These are phyloP conservation scores for Tenebrosternarchus preto DNA, from an alignment of 2,113 vertebrate genomes.

Conservation along the genomic window DNA sequence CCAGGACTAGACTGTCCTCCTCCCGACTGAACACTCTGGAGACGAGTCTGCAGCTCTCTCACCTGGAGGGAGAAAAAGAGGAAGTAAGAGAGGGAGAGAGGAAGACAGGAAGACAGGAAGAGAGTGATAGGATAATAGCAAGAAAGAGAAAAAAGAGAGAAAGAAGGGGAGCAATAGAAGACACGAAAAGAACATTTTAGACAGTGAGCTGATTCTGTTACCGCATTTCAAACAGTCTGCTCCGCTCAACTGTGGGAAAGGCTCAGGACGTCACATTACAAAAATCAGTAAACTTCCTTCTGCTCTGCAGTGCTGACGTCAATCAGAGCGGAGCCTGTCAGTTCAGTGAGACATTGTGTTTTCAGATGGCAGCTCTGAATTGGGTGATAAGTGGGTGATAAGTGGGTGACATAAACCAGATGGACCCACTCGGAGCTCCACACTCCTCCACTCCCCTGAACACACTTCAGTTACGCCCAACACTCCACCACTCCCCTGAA, in stretches of 20 bases:
- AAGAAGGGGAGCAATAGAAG: not conserved
- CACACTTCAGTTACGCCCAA: too few species aligned
- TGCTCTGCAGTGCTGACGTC: not conserved
- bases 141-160: not conserved
- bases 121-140: not conserved
- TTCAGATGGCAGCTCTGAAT: too few species aligned
- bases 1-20: slow-evolving; percentile 78
- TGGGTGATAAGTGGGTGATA: too few species aligned
- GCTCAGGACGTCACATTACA: not conserved
- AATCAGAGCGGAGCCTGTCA: not conserved
- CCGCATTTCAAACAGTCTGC: not conserved
- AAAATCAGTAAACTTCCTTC: not conserved
- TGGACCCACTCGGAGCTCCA: too few species aligned
- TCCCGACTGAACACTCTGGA: slow-evolving; percentile 80
- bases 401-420: too few species aligned
- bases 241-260: too few species aligned
- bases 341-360: too few species aligned
- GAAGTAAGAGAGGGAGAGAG: not conserved
- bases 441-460: too few species aligned
- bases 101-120: not conserved
- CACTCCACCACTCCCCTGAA: too few species aligned
- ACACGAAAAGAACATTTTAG: not conserved
- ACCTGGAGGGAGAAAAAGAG: slow-evolving; percentile 66
- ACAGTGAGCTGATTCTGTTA: slow-evolving; percentile 1
- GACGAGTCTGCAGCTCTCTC: slow-evolving; percentile 83